phyloP scores from a whole-genome alignment of 2,888 invertebrate species.

The Ormyrus rosae region DNA sequence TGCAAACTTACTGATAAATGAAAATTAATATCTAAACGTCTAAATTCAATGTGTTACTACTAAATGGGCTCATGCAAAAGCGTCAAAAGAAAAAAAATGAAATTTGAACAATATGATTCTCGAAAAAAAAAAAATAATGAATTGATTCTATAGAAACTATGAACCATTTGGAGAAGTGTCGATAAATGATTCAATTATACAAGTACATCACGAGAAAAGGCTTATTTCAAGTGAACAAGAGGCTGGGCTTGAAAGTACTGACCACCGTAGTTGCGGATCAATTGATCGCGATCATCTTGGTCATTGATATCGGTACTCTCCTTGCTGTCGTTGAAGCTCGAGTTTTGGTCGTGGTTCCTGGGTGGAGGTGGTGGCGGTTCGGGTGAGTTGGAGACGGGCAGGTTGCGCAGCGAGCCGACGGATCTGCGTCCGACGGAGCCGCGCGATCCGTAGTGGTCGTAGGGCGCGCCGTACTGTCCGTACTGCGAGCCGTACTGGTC shows the following conservation, averaged over 20 bases:
- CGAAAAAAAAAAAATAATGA: too few species aligned
- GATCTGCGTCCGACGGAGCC: conserved; percentile 84
- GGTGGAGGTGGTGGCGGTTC: conserved; percentile 85
- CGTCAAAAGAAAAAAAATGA: too few species aligned
- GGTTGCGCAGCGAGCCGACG: conserved; percentile 80
- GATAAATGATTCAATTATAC: too few species aligned
- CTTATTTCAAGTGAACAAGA: too few species aligned
- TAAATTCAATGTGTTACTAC: too few species aligned
- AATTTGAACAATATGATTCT: too few species aligned
- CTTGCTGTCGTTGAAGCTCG: conserved; percentile 93
- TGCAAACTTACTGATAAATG: too few species aligned
- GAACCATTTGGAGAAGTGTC: too few species aligned
- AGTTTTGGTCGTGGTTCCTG: conserved; percentile 87
- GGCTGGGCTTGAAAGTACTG: conserved; percentile 68
- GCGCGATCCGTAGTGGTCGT: conserved; percentile 92
- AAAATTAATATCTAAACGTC: too few species aligned
- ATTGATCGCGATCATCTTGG: conserved; percentile 87
- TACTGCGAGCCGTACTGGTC: conserved; percentile 94
- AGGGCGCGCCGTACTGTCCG: conserved; percentile 88
- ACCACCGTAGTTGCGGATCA: conserved; percentile 90
- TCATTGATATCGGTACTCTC: conserved; percentile 96
- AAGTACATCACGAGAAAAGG: conserved; percentile 10
- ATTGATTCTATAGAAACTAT: too few species aligned
- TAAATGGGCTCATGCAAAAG: too few species aligned
- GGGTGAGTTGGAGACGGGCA: conserved; percentile 79